Percentiles rank a stretch among this genome's conserved stretches.
Evolutionary conservation across 2,888 invertebrate genomes (phyloP).

Genomic region (Tenthredo livida): DNA sequence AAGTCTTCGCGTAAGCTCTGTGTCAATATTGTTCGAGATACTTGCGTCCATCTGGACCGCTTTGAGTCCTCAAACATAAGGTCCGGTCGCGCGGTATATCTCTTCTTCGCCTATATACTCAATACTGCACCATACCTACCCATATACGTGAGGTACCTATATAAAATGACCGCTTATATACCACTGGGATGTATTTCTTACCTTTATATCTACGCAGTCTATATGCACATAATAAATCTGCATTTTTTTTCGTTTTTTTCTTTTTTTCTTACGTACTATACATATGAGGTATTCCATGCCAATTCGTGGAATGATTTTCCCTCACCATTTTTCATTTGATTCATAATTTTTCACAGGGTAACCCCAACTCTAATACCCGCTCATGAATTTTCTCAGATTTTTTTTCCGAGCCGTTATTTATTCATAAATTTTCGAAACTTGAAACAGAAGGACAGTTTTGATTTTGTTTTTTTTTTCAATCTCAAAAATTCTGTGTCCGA

Average conservation of each 20-base stretch:
- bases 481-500: too few relatives aligned
- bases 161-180: constrained; percentile 26
- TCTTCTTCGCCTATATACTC: constrained; percentile 27
- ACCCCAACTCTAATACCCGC: too few relatives aligned
- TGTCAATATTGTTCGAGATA: constrained; percentile 63
- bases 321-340: too few relatives aligned
- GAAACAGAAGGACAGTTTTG: too few relatives aligned
- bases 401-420: too few relatives aligned
- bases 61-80: constrained; percentile 57
- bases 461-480: too few relatives aligned
- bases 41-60: constrained; percentile 57
- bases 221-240: not conserved
- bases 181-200: not conserved
- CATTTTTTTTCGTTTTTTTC: not conserved
- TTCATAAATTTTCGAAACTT: too few relatives aligned
- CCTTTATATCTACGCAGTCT: not conserved
- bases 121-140: constrained; percentile 20
- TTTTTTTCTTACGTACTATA: not conserved
- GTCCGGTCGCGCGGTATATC: constrained; percentile 55
- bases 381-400: too few relatives aligned
- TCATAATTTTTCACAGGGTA: too few relatives aligned
- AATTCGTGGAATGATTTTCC: too few relatives aligned
- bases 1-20: constrained; percentile 55
- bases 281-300: too few relatives aligned
- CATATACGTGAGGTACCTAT: constrained; percentile 23